These are phyloP conservation scores for Antheraea pernyi DNA, from an alignment of 1,140 invertebrate species.

Conservation along the genomic window DNA sequence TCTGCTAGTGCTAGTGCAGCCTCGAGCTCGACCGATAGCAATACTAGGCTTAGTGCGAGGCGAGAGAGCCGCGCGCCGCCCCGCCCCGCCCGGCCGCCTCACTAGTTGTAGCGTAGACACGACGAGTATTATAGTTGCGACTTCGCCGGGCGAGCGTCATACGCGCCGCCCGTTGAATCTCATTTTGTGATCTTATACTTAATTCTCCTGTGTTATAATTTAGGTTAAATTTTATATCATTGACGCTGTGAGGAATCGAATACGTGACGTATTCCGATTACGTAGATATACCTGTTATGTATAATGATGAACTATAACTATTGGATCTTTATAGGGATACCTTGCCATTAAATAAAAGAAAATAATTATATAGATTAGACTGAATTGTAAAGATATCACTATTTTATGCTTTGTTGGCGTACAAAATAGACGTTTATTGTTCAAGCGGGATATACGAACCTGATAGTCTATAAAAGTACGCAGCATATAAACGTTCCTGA, in stretches of 20 bases:
- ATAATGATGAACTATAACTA: conserved; percentile 72
- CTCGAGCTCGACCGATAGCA: conserved; percentile 60
- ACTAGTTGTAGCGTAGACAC: conserved; percentile 73
- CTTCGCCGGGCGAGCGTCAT: conserved; percentile 62
- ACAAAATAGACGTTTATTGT: conserved; percentile 69
- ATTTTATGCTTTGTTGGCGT: conserved; percentile 78
- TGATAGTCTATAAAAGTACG: conserved; percentile 36
- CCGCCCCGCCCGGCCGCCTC: conserved; percentile 47
- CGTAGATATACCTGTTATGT: conserved; percentile 75
- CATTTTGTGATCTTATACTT: conserved; percentile 80
- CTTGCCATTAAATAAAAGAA: conserved; percentile 73
- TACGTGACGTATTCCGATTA: conserved; percentile 69
- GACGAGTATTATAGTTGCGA: conserved; percentile 71
- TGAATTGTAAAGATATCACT: conserved; percentile 79
- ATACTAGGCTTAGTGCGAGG: conserved; percentile 76
- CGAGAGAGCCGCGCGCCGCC: conserved; percentile 18
- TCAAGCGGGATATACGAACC: conserved; percentile 53
- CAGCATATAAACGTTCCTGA: conserved; percentile 56
- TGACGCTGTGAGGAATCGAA: conserved; percentile 73
- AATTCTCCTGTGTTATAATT: conserved; percentile 79
- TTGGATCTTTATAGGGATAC: conserved; percentile 78
- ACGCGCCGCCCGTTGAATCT: conserved; percentile 73
- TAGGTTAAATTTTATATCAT: conserved; percentile 80
- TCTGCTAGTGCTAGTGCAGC: conserved; percentile 82
- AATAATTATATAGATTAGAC: conserved; percentile 78